Base-by-base conservation (phyloP, 2,888 invertebrate genomes). In the Polymixis lichenea region DNA sequence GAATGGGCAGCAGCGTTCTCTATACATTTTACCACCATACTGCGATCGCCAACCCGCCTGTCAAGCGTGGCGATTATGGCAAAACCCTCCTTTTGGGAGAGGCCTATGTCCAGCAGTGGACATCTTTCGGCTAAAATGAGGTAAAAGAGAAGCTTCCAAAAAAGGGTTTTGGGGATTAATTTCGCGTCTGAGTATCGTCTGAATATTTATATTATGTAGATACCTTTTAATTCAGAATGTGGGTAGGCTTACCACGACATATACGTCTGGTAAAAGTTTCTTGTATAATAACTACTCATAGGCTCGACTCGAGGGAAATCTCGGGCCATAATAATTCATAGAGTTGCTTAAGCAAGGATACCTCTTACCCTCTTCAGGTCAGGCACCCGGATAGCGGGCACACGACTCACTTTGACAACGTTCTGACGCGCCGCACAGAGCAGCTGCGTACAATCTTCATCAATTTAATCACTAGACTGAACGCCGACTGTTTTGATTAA, bases 401-500 rank as follows among this genome's bases (percentile, higher is more conserved):
- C 78, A 80, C 84, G 84, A 89, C 89, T 89, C 89, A 91, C 91
- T 92, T 91, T 90, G 85, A 89, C 87, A 87, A 87, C 89, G 88
- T 88, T 88, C 87, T 87, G 85, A 84, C 64, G 84, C 72, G 70
- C 78, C 79, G 77, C 86, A 80, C 82, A 78, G 72, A 80, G 72
- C 92, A 91, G 92, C 91, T 91, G 92, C 85, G 88, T 86, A 83
- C 86, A 84, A 85, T 89, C 89, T 91, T 87, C 90, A 89, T 91
- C 91, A 91, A 91, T 92, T 91, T 89, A 87, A 89, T 88, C 87
- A 88, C 85, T 83, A 85, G 77, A 80, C 85, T 79, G 85, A 82
- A 83, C 84, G 74, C 82, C 38, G 85, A 86, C 89, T 91, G 91
- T 91, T 91, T 90, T 91, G 92, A 92, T 92, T 92, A 91, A 92